Evolutionary conservation across 2,888 invertebrate species (phyloP), one percentile per base, ranked within the genome.

Genomic region (Pollenia labialis): DNA sequence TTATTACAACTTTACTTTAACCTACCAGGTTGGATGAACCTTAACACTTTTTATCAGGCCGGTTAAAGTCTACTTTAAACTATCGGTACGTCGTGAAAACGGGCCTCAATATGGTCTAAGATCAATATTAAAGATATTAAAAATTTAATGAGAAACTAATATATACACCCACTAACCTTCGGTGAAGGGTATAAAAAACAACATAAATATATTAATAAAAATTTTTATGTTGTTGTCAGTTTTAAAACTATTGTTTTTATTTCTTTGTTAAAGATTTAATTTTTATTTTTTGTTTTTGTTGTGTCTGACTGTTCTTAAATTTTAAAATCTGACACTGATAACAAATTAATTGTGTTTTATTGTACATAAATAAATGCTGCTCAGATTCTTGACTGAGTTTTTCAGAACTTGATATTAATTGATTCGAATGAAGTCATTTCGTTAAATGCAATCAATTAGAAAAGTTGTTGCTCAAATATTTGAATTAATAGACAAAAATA

Each of bases 321-420:
- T 68, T 40, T 50, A 23, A 32, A 68, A 48, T n/a, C 68, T 46
- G 46, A 23, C 23, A 46, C 44, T 72, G 46, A 68, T 68, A 68
- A 68, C 10, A 48, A 72, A 58, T 58, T 14, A 46, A 23, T 72
- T 72, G 8, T 72, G 10, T 58, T 18, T 56, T 32, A 9, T 46
- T 32, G n/a, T 32, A 3, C 11, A 46, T 56, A 23, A 12, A 46
- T 56, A 23, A 12, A 46, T 44, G n/a, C 18, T 46, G 64, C 7
- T 23, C 12, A 46, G 46, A n/a, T 40, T 42, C 12, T 52, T 52
- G 50, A n/a, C 9, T 32, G 46, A 48, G 60, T 74, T 74, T 48
- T 18, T 50, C 16, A 60, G 60, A 74, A 74, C 48, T 60, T 68
- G n/a, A 12, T 68, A 48, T 68, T 68, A 50, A 74, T 40, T 60